Evolutionary conservation across 2,888 invertebrate genomes (phyloP), one percentile per base, ranked within the genome.

Genomic region (Hipparchia sbordonii): DNA sequence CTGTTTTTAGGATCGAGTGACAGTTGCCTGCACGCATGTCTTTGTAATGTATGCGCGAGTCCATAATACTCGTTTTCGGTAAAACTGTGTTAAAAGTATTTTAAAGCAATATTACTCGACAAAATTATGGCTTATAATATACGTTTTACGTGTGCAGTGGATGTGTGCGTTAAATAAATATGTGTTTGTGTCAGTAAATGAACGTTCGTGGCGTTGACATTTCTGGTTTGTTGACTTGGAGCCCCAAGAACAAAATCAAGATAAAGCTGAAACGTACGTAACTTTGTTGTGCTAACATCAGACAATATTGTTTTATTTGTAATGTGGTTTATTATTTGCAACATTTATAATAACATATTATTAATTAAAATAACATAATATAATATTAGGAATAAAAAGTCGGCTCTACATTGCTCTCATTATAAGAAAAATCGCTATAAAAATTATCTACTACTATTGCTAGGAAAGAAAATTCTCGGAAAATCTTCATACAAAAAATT

Each of bases 201-300:
- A 91, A 89, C 87, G 90, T 92, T 76, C 87, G 89, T 59, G 89
- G 91, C 81, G 84, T 89, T 87, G 91, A 90, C 81, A 90, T 89
- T 84, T 87, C 86, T 72, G 92, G 92, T 87, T 88, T 93, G 83
- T 92, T 92, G 78, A 89, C 89, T 84, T 93, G 93, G 93, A 92
- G 89, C 83, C 92, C 93, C 66, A 93, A 92, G 85, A 91, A 89
- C 85, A 92, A 85, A 83, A 87, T 93, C 90, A 93, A 93, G 87
- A 92, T 93, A 90, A 93, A 93, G 85, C 89, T 93, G 70, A 93
- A 93, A 89, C 93, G 93, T 93, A 89, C 78, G 93, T 92, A 78
- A 56, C 54, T 71, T 73, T 77, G 72, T 74, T 67, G 45, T 72
- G 51, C 59, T 73, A 66, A 74, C 62, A 61, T 72, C 61, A 59